Evolutionary conservation across 2,888 invertebrate species (phyloP).

Genomic region (Phaonia tiefii): DNA sequence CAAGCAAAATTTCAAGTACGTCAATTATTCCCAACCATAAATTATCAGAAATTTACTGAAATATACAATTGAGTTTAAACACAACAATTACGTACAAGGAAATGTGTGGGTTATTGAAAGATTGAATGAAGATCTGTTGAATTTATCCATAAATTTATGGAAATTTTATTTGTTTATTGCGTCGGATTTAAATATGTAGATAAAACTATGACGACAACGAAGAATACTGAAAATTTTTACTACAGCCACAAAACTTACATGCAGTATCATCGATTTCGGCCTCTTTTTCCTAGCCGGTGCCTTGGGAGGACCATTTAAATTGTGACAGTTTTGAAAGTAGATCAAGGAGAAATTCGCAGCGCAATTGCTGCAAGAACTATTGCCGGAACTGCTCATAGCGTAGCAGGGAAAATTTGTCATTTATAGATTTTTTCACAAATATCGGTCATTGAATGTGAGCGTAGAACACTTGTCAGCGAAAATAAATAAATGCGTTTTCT

Average conservation of each 20-base stretch:
- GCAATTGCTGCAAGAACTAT: slow-evolving; percentile 75
- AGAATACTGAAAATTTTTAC: too few relatives aligned
- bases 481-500: slow-evolving; percentile 38
- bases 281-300: slow-evolving; percentile 78
- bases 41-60: background rate
- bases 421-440: slow-evolving; percentile 18
- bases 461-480: slow-evolving; percentile 2
- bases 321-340: slow-evolving; percentile 44
- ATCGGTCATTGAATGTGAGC: background rate
- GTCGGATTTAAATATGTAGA: too few relatives aligned
- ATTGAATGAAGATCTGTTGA: background rate
- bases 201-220: too few relatives aligned
- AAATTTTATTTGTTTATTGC: background rate
- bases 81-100: slow-evolving; percentile 31
- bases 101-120: slow-evolving; percentile 49
- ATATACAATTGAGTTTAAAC: background rate
- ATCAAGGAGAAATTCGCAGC: slow-evolving; percentile 53
- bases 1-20: background rate
- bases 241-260: slow-evolving; percentile 59
- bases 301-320: slow-evolving; percentile 74
- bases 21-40: slow-evolving; percentile 23
- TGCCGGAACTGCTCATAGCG: slow-evolving; percentile 72
- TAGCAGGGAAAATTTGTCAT: slow-evolving; percentile 71
- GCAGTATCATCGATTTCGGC: slow-evolving; percentile 74
- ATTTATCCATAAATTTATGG: background rate